These are phyloP conservation scores for Drosophila gaucha DNA, from an alignment of 2,888 invertebrate species.

Conservation along the genomic window DNA sequence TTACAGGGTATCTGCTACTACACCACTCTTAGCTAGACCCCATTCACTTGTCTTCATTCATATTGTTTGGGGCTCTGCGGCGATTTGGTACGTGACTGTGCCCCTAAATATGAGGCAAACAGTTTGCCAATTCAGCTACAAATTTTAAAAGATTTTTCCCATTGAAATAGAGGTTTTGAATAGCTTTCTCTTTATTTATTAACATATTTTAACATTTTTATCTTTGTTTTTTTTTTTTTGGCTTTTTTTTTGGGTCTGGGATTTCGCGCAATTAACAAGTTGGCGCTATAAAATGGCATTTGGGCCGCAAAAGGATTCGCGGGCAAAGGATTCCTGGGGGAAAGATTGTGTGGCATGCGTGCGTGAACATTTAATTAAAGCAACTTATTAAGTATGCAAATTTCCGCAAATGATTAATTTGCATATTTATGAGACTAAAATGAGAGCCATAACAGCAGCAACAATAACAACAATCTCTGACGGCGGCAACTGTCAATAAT, in stretches of 20 bases:
- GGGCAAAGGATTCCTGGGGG: conserved; percentile 52
- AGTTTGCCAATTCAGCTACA: conserved; percentile 42
- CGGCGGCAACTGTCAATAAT: conserved; percentile 74
- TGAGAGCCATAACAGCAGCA: conserved; percentile 85
- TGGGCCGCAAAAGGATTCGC: conserved; percentile 51
- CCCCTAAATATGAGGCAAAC: conserved; percentile 56
- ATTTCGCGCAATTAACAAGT: conserved; percentile 66
- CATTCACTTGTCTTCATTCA: conserved; percentile 2
- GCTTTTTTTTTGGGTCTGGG: background rate
- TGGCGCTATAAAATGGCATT: conserved; percentile 60
- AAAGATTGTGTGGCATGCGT: conserved; percentile 76
- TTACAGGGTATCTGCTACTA: conserved; percentile 1
- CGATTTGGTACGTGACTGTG: conserved; percentile 62
- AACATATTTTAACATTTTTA: conserved; percentile 8
- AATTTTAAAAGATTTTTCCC: conserved; percentile 25
- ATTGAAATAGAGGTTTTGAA: conserved; percentile 13
- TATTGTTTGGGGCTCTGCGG: conserved; percentile 34
- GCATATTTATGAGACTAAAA: conserved; percentile 85
- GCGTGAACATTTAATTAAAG: conserved; percentile 82
- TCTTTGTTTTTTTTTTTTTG: background rate
- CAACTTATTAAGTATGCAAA: conserved; percentile 81
- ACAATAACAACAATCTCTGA: conserved; percentile 41
- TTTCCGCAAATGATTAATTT: conserved; percentile 81
- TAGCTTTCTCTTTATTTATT: conserved; percentile 1
- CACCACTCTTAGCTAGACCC: background rate